Evolutionary conservation across 2,797 vertebrate species (phyloP), one percentile per base, ranked within the genome.

Genomic region (Pterois miles): DNA sequence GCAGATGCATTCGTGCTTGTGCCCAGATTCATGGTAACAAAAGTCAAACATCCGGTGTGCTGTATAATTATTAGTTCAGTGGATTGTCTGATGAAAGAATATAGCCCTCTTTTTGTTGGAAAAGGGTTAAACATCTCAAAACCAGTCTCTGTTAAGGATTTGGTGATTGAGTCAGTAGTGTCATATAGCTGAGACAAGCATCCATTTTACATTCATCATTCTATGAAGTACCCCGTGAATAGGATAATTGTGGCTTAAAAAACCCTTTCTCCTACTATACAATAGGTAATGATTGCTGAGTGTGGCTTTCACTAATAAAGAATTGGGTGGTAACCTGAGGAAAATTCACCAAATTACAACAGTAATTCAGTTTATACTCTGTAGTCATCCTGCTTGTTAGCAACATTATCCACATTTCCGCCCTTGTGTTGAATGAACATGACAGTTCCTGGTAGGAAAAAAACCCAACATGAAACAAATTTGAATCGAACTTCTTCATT

Each of bases 401-500:
- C 25, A 60, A 71, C 29, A 70, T 76, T 57, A 73, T 77, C 38
- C 72, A 25, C 27, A 80, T 58, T 69, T 71, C 57, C 31, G 25
- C 31, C 34, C 27, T 64, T 18, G 23, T 33, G 9, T 58, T 72
- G 7, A 80, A 64, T 38, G 53, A 78, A 65, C 12, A 40, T 4
- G 8, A 25, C 6, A 59, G 10, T 46, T 38, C 43, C 29, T 34
- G 8, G 10, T 5, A 58, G 13, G 25, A 43, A 59, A 52, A 14
- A 57, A 43, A 8, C 8, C 2, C 46, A 33, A 10, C 13, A 31
- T 6, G 54, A 46, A 29, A 66, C n/a, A 36, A 78, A 76, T 20
- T 54, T 57, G 57, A 81, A 58, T 56, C 18, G 65, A 38, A 72
- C 20, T 53, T 62, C 43, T 82, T 86, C 64, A 76, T 83, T 84